Conservation (phyloP, 2,888 invertebrate genomes). For the Automeris io region DNA sequence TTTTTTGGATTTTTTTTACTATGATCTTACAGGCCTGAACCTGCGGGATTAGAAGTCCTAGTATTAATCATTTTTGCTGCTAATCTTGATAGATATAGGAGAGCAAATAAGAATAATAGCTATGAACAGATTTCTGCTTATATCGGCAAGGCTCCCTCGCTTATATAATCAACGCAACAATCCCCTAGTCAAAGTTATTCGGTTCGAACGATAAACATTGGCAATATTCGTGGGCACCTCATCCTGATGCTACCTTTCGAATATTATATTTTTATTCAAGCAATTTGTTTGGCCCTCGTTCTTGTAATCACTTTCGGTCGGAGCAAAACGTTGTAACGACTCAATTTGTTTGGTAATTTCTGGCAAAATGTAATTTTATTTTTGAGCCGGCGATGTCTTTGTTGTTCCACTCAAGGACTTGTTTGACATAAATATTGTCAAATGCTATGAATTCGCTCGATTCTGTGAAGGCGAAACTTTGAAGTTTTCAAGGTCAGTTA, state of each 20-base stretch:
- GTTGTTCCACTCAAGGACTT: neutral
- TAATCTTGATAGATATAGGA: too few species aligned
- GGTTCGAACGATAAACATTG: neutral
- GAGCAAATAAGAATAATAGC: too few species aligned
- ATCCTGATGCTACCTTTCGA: constrained; percentile 2
- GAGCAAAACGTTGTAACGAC: constrained; percentile 13
- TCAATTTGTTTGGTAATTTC: constrained; percentile 17
- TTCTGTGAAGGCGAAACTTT: neutral
- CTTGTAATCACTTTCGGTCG: constrained; percentile 13
- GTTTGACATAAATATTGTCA: constrained; percentile 1
- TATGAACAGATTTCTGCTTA: too few species aligned
- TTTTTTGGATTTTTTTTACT: too few species aligned
- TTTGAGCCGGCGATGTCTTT: constrained; percentile 4
- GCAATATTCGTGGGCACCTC: neutral
- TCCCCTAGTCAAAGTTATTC: neutral
- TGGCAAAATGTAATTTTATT: constrained; percentile 11
- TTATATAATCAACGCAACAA: neutral
- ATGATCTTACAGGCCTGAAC: too few species aligned
- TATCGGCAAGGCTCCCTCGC: too few species aligned
- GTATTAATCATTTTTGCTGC: too few species aligned
- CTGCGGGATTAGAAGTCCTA: too few species aligned
- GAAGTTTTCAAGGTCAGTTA: neutral
- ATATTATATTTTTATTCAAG: constrained; percentile 9
- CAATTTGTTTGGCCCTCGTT: constrained; percentile 9
- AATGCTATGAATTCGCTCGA: neutral